Evolutionary conservation across 92 coral and sea anemone genomes (phyloP).

Genomic region (Siderastrea radians): DNA sequence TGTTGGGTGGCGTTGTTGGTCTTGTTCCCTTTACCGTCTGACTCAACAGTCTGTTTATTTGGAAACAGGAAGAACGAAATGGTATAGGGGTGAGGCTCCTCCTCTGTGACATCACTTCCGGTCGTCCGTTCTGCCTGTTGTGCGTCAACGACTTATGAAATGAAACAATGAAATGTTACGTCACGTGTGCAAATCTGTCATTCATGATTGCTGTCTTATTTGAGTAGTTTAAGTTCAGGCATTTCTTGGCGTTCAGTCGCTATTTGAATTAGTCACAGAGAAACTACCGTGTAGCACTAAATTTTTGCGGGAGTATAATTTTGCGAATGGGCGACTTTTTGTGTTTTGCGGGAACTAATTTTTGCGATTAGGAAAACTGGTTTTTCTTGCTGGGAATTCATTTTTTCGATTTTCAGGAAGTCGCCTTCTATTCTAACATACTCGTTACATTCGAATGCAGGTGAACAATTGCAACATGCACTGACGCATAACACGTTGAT

Average conservation of each 20-base stretch:
- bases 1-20: slow-evolving; percentile 72
- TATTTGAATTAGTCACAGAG: background rate
- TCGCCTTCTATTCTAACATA: too few relatives aligned
- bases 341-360: too few relatives aligned
- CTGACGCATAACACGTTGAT: too few relatives aligned
- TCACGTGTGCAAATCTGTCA: background rate
- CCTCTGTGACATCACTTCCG: slow-evolving; percentile 79
- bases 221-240: slow-evolving; percentile 10
- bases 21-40: slow-evolving; percentile 65
- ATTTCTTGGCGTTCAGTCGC: slow-evolving; percentile 3
- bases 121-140: slow-evolving; percentile 72
- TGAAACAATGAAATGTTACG: slow-evolving; percentile 38
- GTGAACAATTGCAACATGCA: too few relatives aligned
- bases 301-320: too few relatives aligned
- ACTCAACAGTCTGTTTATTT: slow-evolving; percentile 71
- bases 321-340: too few relatives aligned
- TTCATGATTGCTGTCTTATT: background rate
- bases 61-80: slow-evolving; percentile 98
- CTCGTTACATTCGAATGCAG: too few relatives aligned
- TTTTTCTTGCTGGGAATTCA: too few relatives aligned
- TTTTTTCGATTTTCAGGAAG: too few relatives aligned
- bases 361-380: too few relatives aligned
- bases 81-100: slow-evolving; percentile 99
- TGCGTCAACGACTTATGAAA: slow-evolving; percentile 59
- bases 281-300: background rate